Percentiles rank a stretch among this genome's conserved stretches.
Evolutionary conservation across 1,140 invertebrate genomes (phyloP).

Genomic region (Cyphomyrmex costatus): DNA sequence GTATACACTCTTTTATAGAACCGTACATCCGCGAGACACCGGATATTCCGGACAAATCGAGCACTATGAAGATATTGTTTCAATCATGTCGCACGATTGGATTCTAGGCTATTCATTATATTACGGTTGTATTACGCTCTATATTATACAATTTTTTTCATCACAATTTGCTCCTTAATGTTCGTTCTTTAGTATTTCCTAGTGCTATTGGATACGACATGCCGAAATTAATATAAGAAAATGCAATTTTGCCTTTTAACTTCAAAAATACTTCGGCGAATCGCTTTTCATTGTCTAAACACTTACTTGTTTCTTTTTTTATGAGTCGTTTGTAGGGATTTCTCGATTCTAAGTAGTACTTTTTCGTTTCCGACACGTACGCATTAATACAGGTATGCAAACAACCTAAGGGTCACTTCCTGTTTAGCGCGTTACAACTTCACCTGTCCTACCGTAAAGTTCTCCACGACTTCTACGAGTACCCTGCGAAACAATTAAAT

Average conservation of each 20-base stretch:
- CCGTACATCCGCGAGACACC: conserved; percentile 36
- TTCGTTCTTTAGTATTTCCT: background rate
- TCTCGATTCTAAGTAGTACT: background rate
- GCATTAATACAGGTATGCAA: conserved; percentile 28
- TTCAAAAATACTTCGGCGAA: background rate
- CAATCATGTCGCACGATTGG: conserved; percentile 1
- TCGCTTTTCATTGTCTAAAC: no score
- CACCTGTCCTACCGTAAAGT: conserved; percentile 64
- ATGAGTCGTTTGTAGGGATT: background rate
- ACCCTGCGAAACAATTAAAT: conserved; percentile 23
- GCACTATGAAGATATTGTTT: conserved; percentile 14
- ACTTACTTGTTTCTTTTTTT: background rate
- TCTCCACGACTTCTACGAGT: conserved; percentile 16
- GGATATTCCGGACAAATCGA: conserved; percentile 13
- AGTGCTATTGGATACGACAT: background rate
- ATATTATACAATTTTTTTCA: background rate
- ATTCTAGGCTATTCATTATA: background rate
- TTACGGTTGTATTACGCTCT: background rate
- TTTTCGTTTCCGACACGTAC: conserved; percentile 28
- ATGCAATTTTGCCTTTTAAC: background rate
- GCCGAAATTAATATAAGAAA: background rate
- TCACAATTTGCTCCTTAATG: background rate
- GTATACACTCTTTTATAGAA: conserved; percentile 49
- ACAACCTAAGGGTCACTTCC: conserved; percentile 62
- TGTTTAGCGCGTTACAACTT: conserved; percentile 59